Evolutionary conservation across 2,113 vertebrate genomes (phyloP).

Genomic region (Origma solitaria): DNA sequence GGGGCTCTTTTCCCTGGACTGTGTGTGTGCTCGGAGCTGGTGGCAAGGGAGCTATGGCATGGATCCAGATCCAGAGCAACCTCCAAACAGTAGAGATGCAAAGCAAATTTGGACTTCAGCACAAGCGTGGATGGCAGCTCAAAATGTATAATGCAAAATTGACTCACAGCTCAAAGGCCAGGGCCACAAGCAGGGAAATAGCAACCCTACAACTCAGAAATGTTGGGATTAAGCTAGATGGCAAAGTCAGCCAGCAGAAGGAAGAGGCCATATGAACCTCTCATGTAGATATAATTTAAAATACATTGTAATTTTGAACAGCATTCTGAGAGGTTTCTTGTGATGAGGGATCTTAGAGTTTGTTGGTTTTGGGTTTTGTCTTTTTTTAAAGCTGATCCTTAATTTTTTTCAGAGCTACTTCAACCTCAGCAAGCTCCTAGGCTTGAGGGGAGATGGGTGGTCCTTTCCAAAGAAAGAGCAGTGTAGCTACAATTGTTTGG

Average conservation of each 20-base stretch:
- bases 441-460: not conserved
- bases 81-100: not conserved
- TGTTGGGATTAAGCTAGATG: not conserved
- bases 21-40: not conserved
- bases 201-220: not conserved
- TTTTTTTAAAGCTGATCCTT: not conserved
- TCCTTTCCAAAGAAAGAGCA: not conserved
- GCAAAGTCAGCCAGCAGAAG: not conserved
- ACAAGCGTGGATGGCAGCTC: not conserved
- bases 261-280: not conserved
- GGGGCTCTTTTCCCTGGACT: not conserved
- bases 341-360: not conserved
- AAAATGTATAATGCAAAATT: not conserved
- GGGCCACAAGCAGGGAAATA: not conserved
- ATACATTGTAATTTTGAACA: not conserved
- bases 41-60: not conserved
- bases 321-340: not conserved
- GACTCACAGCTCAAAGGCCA: conserved; percentile 36
- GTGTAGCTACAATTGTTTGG: not conserved
- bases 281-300: not conserved
- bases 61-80: not conserved
- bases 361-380: no score
- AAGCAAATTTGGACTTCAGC: conserved; percentile 51
- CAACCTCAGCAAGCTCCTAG: not conserved
- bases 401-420: not conserved